A percentile compares a stretch with the other conserved stretches of the same genome.
phyloP scores from a whole-genome alignment of 1,140 invertebrate genomes.

The Cyphomyrmex costatus region DNA sequence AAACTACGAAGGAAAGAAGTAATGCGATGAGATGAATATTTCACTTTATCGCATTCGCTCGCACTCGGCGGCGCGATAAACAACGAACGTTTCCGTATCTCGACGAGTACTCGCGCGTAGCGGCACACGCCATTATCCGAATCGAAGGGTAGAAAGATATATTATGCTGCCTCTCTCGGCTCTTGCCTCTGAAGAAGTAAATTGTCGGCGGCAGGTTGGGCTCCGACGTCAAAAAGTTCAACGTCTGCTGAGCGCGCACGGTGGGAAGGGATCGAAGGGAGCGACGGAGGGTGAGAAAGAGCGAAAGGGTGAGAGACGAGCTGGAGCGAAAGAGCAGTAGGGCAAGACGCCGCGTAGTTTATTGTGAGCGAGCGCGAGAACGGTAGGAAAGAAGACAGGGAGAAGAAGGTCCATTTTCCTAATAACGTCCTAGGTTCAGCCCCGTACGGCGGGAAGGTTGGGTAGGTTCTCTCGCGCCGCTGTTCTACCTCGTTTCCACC shows the following conservation, averaged over 20 bases:
- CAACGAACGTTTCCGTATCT: slow-evolving; percentile 34
- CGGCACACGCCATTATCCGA: slow-evolving; percentile 45
- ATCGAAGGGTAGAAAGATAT: slow-evolving; percentile 49
- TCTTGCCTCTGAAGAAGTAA: slow-evolving; percentile 55
- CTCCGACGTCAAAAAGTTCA: slow-evolving; percentile 64
- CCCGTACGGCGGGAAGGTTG: slow-evolving; percentile 35
- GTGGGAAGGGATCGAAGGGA: not conserved
- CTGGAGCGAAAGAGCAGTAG: slow-evolving; percentile 24
- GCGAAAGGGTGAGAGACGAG: slow-evolving; percentile 29
- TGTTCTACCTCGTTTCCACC: not conserved
- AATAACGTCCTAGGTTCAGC: slow-evolving; percentile 71
- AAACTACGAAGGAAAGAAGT: slow-evolving; percentile 1
- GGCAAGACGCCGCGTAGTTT: slow-evolving; percentile 56
- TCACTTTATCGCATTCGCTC: not conserved
- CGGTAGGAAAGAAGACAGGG: slow-evolving; percentile 36
- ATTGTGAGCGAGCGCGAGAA: slow-evolving; percentile 59
- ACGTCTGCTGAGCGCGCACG: not conserved
- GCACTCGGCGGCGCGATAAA: slow-evolving; percentile 28
- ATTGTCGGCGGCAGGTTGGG: slow-evolving; percentile 64
- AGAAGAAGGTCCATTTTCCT: slow-evolving; percentile 75
- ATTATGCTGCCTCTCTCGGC: slow-evolving; percentile 26
- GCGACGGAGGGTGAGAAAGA: slow-evolving; percentile 19
- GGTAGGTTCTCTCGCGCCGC: slow-evolving; percentile 15
- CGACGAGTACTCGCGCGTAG: slow-evolving; percentile 18
- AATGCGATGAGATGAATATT: not conserved